Evolutionary conservation across 2,797 vertebrate species (phyloP).

Genomic region (Rhadinocentrus ornatus): DNA sequence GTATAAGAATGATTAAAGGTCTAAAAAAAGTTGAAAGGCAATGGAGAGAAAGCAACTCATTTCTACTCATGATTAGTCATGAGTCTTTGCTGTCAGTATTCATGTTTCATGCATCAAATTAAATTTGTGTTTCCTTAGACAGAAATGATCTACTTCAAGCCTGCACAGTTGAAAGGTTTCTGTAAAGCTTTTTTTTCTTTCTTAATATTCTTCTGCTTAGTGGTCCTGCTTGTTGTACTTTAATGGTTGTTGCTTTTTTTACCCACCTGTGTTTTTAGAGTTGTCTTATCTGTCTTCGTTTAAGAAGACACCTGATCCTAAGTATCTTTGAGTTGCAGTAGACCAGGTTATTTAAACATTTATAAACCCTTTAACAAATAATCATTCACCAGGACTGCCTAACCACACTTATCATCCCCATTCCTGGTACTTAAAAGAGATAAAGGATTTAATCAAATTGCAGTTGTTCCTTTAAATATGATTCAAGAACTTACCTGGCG

Average conservation of each 20-base stretch:
- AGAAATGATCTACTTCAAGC: slow-evolving; percentile 38
- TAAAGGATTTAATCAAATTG: not conserved
- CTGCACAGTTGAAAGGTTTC: slow-evolving; percentile 26
- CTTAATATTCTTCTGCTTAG: not conserved
- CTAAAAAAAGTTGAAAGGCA: slow-evolving; percentile 47
- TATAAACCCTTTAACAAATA: no score
- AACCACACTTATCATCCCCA: no score
- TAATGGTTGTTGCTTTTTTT: not conserved
- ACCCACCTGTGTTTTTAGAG: not conserved
- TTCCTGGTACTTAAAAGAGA: no score
- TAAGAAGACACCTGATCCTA: not conserved
- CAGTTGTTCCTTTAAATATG: not conserved
- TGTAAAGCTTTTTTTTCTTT: not conserved
- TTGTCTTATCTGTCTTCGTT: not conserved
- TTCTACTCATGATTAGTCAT: slow-evolving; percentile 64
- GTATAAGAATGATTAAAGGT: slow-evolving; percentile 72
- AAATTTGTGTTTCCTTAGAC: slow-evolving; percentile 45
- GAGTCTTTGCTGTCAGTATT: slow-evolving; percentile 41
- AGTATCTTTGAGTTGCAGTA: not conserved
- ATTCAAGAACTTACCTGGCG: slow-evolving; percentile 2
- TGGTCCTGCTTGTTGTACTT: not conserved
- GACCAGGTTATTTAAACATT: not conserved
- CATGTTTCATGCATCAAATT: slow-evolving; percentile 50
- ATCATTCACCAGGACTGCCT: no score
- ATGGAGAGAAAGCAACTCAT: slow-evolving; percentile 40